Evolutionary conservation across 2,888 invertebrate genomes (phyloP).

Genomic region (Bellardia bayeri): DNA sequence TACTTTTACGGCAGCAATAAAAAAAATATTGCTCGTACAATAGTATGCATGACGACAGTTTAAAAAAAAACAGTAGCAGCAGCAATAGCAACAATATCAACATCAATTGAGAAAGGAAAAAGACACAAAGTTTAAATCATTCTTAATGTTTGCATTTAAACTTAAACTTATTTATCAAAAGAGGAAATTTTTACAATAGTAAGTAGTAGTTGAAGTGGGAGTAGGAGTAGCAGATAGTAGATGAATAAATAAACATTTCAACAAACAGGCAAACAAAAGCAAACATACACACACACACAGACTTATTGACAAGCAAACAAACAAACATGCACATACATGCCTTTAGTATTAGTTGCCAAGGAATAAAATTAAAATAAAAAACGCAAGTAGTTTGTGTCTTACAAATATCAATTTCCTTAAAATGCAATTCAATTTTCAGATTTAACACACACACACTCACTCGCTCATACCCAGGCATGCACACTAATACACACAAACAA

Average conservation of each 20-base stretch:
- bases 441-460: conserved; percentile 54
- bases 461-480: neutral
- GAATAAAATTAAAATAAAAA: conserved; percentile 14
- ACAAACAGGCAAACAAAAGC: conserved; percentile 9
- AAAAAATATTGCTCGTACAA: neutral
- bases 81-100: conserved; percentile 19
- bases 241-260: conserved; percentile 45
- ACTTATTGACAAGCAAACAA: neutral
- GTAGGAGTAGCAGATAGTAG: conserved; percentile 2
- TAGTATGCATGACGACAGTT: conserved; percentile 54
- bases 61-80: conserved; percentile 27
- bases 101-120: conserved; percentile 13
- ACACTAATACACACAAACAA: conserved; percentile 55
- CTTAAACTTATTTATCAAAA: conserved; percentile 67
- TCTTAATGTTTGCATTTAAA: conserved; percentile 73
- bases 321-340: conserved; percentile 4
- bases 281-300: neutral
- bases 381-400: conserved; percentile 71
- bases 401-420: conserved; percentile 74
- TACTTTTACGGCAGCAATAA: neutral
- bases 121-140: conserved; percentile 67
- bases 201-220: conserved; percentile 25
- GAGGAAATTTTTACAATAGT: conserved; percentile 48
- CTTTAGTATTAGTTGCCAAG: conserved; percentile 41
- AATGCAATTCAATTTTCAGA: conserved; percentile 73